Percentiles rank a stretch among this genome's conserved stretches.
These are phyloP conservation scores for Calcarius lapponicus DNA, from an alignment of 2,797 vertebrate genomes.

Conservation along the genomic window DNA sequence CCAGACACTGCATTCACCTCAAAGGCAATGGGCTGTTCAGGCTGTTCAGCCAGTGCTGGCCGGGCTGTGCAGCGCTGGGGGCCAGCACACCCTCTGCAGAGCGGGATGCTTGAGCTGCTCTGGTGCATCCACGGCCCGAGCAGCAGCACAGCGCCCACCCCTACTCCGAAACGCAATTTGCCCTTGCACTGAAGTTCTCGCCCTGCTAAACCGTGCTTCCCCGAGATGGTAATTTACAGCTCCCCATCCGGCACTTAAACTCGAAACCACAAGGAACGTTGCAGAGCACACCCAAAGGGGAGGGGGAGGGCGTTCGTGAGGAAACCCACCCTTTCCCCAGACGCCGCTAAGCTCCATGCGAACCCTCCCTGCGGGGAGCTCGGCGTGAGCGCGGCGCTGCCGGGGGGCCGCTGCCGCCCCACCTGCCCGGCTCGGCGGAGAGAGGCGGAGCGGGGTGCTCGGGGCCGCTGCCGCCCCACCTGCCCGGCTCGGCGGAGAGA, in stretches of 20 bases:
- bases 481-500: neutral
- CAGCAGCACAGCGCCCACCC: neutral
- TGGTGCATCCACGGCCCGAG: neutral
- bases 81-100: neutral
- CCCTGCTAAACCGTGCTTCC: neutral
- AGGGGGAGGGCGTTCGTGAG: neutral
- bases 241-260: neutral
- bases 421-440: neutral
- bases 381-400: accelerated
- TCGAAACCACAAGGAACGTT: neutral
- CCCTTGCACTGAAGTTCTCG: neutral
- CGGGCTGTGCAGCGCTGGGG: neutral
- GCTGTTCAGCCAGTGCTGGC: neutral
- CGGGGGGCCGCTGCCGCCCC: neutral
- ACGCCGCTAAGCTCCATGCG: neutral
- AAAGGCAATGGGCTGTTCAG: neutral
- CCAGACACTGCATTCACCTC: neutral
- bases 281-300: neutral
- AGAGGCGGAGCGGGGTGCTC: neutral
- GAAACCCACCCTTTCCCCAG: neutral
- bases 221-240: neutral
- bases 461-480: neutral
- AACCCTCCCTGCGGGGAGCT: neutral
- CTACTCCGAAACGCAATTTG: neutral
- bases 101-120: neutral